These are phyloP conservation scores for Monochamus alternatus DNA, from an alignment of 2,888 invertebrate genomes.

Conservation along the genomic window DNA sequence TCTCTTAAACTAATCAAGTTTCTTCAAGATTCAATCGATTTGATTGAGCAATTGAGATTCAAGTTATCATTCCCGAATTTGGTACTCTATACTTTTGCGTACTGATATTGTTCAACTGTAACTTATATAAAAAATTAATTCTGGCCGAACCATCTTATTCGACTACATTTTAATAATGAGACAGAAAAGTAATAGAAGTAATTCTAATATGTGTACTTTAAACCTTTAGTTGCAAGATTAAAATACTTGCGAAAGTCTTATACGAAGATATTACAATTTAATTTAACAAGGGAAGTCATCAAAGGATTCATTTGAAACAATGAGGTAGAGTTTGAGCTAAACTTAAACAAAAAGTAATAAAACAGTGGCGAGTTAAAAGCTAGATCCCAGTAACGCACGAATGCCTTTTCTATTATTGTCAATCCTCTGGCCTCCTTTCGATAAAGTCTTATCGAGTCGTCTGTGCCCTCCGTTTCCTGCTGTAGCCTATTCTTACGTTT, in stretches of 20 bases:
- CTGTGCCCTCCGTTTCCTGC: slow-evolving; percentile 4
- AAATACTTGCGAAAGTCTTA: slow-evolving; percentile 1
- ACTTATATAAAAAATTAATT: too few relatives aligned
- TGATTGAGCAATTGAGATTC: too few relatives aligned
- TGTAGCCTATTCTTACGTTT: slow-evolving; percentile 16
- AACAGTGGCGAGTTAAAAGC: slow-evolving; percentile 22
- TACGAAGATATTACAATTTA: not conserved
- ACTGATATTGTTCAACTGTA: too few relatives aligned
- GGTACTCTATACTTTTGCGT: too few relatives aligned
- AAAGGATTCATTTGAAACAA: slow-evolving; percentile 2
- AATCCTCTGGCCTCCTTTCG: slow-evolving; percentile 37
- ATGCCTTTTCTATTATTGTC: slow-evolving; percentile 43
- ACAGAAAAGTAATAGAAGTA: not conserved
- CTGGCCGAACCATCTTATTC: too few relatives aligned
- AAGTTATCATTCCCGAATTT: too few relatives aligned
- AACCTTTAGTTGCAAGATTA: not conserved
- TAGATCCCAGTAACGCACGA: slow-evolving; percentile 26
- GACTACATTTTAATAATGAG: too few relatives aligned
- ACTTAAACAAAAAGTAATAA: slow-evolving; percentile 33
- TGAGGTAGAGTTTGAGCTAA: slow-evolving; percentile 16
- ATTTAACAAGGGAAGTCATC: not conserved
- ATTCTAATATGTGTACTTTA: not conserved
- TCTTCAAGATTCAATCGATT: too few relatives aligned
- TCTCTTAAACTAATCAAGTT: too few relatives aligned
- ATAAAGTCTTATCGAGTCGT: slow-evolving; percentile 35